Base-by-base conservation (phyloP, 2,797 vertebrate genomes). In the Cossypha niveicapilla region DNA sequence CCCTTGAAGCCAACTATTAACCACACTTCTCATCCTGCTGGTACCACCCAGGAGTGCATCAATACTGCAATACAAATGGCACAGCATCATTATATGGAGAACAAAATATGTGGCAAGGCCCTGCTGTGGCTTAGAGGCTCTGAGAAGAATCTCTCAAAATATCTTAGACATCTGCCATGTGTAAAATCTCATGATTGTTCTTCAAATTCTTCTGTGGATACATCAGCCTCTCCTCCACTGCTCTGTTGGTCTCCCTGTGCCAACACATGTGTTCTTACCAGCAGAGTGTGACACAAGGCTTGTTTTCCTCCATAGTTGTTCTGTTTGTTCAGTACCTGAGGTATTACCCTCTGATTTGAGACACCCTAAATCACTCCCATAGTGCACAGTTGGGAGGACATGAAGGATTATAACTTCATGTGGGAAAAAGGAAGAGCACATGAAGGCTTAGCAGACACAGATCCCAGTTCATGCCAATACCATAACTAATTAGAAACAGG, bases 111-210 rank as follows among this genome's bases (percentile, higher is more conserved):
- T 86, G 90, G 79, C 81, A 92, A 72, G 68, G 84, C 66, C 86
- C 81, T 90, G 88, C 93, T 95, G 93, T 89, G 96, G 91, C 93
- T 96, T 92, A 91, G 65, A 94, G 81, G 65, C 92, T 88, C 79
- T 1, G 5, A 93, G 87, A 92, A 95, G 82, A 93, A 93, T 95
- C 75, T 95, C 91, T 94, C 75, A 94, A 96, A 95, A 95, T 86
- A 91, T 94, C 93, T 94, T 71, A 95, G 82, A 96, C 94, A 96
- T 95, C 92, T 96, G 78, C 95, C 94, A 93, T 93, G 89, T 88
- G 91, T 96, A 88, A 96, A 94, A 91, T 88, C 94, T 89, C 82
- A 93, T 93, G 91, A 93, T 91, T 93, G 84, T 92, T 92, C 93
- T 93, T 78, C 78, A 83, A 1, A 94, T 96, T 95, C 91, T 93